Percentiles rank a stretch among this genome's conserved stretches.
Evolutionary conservation across 2,797 vertebrate genomes (phyloP).

Genomic region (Pangasius macronema): DNA sequence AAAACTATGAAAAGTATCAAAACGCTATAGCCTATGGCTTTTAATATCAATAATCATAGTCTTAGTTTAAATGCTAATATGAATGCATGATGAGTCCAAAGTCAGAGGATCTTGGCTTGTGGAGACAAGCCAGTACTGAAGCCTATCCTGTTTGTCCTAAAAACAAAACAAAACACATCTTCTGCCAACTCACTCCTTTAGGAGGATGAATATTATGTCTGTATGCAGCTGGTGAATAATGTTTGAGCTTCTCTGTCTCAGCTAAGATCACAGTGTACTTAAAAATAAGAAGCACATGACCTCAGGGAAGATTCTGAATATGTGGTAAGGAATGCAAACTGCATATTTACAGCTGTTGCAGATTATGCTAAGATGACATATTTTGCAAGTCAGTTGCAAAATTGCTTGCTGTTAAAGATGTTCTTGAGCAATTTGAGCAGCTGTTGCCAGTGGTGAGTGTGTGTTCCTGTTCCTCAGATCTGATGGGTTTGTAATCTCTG

Average conservation of each 20-base stretch:
- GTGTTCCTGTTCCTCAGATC: not conserved
- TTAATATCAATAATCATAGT: no score
- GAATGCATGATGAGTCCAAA: not conserved
- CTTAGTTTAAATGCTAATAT: not conserved
- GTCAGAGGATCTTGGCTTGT: slow-evolving; percentile 8
- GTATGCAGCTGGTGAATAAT: slow-evolving; percentile 16
- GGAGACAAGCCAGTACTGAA: not conserved
- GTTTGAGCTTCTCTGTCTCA: slow-evolving; percentile 8
- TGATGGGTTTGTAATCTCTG: not conserved
- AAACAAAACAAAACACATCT: not conserved
- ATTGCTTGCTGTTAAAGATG: not conserved
- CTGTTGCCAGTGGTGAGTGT: not conserved
- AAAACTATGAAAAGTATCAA: not conserved
- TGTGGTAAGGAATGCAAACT: not conserved
- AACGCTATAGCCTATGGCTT: no score
- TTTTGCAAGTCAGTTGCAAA: slow-evolving; percentile 15
- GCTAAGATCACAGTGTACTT: slow-evolving; percentile 15
- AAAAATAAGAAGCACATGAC: not conserved
- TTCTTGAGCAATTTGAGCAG: not conserved
- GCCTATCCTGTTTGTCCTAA: slow-evolving; percentile 1
- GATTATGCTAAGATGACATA: not conserved
- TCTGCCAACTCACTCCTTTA: not conserved
- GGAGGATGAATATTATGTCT: slow-evolving; percentile 16
- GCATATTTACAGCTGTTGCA: not conserved
- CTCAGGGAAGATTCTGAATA: not conserved